Percentiles rank a stretch among this genome's conserved stretches.
These are phyloP conservation scores for Silurus lanzhouensis DNA, from an alignment of 2,797 vertebrate species.

Conservation along the genomic window DNA sequence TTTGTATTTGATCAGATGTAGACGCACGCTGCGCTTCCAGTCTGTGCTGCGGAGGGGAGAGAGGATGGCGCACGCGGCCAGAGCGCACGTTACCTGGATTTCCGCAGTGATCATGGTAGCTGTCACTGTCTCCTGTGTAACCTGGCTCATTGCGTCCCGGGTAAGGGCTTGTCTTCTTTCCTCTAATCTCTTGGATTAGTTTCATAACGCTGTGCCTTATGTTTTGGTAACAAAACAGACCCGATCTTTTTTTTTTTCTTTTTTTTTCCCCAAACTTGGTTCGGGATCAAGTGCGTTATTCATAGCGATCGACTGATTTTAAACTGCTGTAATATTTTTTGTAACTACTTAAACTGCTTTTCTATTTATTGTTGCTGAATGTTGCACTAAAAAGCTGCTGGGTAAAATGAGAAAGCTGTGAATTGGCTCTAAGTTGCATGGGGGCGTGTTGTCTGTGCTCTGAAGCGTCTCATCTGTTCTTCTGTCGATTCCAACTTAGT, in stretches of 20 bases:
- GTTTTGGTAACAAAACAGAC: not conserved
- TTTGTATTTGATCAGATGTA: slow-evolving; percentile 25
- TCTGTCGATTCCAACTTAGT: not conserved
- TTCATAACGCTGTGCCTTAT: not conserved
- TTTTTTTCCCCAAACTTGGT: not conserved
- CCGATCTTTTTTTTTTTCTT: not conserved
- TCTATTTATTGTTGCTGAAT: not conserved
- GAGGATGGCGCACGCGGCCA: slow-evolving; percentile 45
- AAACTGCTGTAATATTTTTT: no score
- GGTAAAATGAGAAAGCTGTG: not conserved
- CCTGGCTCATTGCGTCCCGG: slow-evolving; percentile 37
- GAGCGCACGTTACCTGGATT: slow-evolving; percentile 47
- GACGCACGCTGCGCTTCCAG: slow-evolving; percentile 1
- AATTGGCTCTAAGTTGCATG: not conserved
- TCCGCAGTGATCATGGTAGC: slow-evolving; percentile 33
- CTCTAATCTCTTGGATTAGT: not conserved
- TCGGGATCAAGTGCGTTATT: no score
- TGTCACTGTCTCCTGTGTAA: slow-evolving; percentile 34
- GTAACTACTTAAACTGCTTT: not conserved
- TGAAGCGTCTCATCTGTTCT: not conserved
- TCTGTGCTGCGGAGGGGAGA: slow-evolving; percentile 19
- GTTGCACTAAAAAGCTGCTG: not conserved
- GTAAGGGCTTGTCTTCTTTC: slow-evolving; percentile 35
- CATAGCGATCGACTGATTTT: not conserved
- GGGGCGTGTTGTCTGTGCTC: not conserved